Evolutionary conservation across 1,140 invertebrate species (phyloP).

Genomic region (Drosophila navojoa): DNA sequence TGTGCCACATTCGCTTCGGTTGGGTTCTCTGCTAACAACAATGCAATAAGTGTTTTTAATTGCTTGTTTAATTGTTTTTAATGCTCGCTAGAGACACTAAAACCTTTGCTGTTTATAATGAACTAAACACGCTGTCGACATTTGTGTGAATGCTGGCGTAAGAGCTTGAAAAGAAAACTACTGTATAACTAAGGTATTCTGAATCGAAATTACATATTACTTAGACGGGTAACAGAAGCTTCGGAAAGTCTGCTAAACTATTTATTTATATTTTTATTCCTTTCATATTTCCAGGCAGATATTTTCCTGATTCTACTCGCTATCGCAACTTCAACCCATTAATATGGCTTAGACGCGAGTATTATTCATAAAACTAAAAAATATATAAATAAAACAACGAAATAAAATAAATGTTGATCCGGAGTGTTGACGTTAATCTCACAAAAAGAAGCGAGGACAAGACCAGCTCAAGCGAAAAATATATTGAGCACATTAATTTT

Average conservation of each 20-base stretch:
- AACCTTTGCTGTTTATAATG: slow-evolving; percentile 30
- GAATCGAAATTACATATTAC: no score
- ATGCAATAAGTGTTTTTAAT: slow-evolving; percentile 55
- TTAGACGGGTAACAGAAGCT: neutral
- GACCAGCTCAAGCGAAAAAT: neutral
- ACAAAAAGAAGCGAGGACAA: neutral
- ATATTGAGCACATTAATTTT: slow-evolving; percentile 9
- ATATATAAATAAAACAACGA: slow-evolving; percentile 10
- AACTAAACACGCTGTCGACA: slow-evolving; percentile 30
- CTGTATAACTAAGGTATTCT: neutral
- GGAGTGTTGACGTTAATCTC: slow-evolving; percentile 36
- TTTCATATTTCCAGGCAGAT: no score
- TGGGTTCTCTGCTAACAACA: slow-evolving; percentile 27
- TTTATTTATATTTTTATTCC: neutral
- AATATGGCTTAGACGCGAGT: slow-evolving; percentile 23
- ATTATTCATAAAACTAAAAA: slow-evolving; percentile 1
- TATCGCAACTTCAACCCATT: slow-evolving; percentile 13
- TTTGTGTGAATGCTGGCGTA: slow-evolving; percentile 2
- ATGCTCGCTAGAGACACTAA: slow-evolving; percentile 36
- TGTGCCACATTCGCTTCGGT: neutral
- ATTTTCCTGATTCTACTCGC: neutral
- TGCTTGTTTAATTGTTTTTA: slow-evolving; percentile 51
- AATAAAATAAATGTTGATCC: slow-evolving; percentile 35
- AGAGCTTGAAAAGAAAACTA: neutral
- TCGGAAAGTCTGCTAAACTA: neutral